Percentiles rank a stretch among this genome's conserved stretches.
phyloP scores from a whole-genome alignment of 2,888 invertebrate species.

The Lordiphosa fenestrarum region DNA sequence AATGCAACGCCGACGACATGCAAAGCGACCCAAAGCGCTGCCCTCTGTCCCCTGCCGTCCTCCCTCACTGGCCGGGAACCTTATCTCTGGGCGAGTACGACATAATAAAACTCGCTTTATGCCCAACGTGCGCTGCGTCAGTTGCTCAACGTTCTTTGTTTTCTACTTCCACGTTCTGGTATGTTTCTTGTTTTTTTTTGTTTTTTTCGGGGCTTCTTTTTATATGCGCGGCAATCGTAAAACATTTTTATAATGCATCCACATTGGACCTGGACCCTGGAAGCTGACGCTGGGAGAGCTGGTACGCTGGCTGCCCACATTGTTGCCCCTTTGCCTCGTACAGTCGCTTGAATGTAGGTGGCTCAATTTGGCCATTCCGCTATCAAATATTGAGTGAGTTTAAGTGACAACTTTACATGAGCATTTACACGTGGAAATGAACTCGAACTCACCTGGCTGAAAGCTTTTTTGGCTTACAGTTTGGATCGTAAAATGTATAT shows the following conservation, averaged over 20 bases:
- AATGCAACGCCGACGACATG: constrained; percentile 58
- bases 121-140: constrained; percentile 28
- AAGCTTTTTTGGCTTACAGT: constrained; percentile 23
- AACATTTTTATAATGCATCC: constrained; percentile 66
- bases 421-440: constrained; percentile 27
- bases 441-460: constrained; percentile 21
- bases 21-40: constrained; percentile 43
- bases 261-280: constrained; percentile 29
- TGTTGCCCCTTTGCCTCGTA: constrained; percentile 11
- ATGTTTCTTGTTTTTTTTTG: constrained; percentile 15
- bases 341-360: constrained; percentile 55
- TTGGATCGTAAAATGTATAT: constrained; percentile 52
- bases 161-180: constrained; percentile 4
- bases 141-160: constrained; percentile 46
- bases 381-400: constrained; percentile 61
- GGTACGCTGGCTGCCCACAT: constrained; percentile 20
- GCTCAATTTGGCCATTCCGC: constrained; percentile 57
- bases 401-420: constrained; percentile 65
- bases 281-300: background rate
- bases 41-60: constrained; percentile 10
- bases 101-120: constrained; percentile 67
- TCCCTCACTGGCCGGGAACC: background rate
- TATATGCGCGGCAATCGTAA: constrained; percentile 50
- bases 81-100: constrained; percentile 34
- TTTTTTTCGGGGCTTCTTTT: constrained; percentile 23